These are phyloP conservation scores for Hipposideros armiger DNA, from an alignment of 2,113 vertebrate genomes.

Conservation along the genomic window DNA sequence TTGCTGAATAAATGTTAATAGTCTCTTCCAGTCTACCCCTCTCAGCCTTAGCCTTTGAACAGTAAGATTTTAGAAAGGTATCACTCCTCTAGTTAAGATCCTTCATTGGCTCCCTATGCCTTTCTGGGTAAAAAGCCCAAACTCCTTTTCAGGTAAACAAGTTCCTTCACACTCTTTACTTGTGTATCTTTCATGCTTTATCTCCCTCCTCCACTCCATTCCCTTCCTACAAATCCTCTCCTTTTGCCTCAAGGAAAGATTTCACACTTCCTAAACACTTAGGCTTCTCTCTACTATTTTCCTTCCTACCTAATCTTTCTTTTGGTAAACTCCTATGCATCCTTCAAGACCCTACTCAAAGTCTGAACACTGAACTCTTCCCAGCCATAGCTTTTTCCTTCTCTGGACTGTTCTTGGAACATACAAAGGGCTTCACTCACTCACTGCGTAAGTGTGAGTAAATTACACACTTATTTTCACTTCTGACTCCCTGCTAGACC, in stretches of 20 bases:
- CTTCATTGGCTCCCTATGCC: neutral
- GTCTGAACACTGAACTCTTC: neutral
- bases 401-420: neutral
- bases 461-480: neutral
- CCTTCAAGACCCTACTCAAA: constrained; percentile 42
- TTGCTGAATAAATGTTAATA: neutral
- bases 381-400: neutral
- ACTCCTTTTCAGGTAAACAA: constrained; percentile 11
- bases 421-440: neutral
- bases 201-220: neutral
- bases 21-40: neutral
- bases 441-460: neutral
- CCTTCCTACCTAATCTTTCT: constrained; percentile 5
- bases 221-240: neutral
- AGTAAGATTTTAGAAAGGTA: neutral
- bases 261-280: constrained; percentile 5
- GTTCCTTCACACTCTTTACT: neutral
- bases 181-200: neutral
- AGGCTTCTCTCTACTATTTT: neutral
- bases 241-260: constrained; percentile 41
- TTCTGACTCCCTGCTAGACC: neutral
- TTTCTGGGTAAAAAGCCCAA: neutral
- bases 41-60: constrained; percentile 39
- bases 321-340: constrained; percentile 26
- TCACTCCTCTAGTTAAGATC: neutral